phyloP scores from a whole-genome alignment of 2,113 vertebrate genomes.

The Kryptolebias marmoratus region DNA sequence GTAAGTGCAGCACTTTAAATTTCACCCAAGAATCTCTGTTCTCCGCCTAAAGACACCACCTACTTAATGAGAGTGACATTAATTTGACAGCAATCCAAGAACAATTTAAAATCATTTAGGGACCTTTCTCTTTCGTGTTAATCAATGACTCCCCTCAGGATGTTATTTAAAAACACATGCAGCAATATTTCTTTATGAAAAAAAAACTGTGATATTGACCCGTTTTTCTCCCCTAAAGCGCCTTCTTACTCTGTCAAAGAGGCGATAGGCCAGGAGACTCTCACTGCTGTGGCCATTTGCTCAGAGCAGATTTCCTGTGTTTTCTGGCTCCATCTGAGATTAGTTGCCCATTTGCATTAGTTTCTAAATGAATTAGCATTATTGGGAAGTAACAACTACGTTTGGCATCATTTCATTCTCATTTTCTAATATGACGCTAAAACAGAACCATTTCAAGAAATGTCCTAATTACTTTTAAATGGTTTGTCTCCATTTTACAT shows the following conservation, averaged over 20 bases:
- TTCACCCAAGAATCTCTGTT: conserved; percentile 10
- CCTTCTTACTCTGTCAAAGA: conserved; percentile 72
- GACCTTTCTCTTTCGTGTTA: conserved; percentile 67
- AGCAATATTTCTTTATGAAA: conserved; percentile 74
- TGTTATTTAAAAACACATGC: conserved; percentile 77
- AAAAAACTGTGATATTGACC: conserved; percentile 77
- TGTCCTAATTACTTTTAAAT: too few species aligned
- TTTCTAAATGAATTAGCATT: conserved; percentile 3
- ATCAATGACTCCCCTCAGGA: conserved; percentile 76
- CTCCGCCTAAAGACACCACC: conserved; percentile 14
- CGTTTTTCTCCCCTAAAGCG: conserved; percentile 69
- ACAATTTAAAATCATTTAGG: conserved; percentile 71
- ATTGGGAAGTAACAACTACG: background rate
- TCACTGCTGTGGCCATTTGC: conserved; percentile 58
- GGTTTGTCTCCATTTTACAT: too few species aligned
- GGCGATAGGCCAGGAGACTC: conserved; percentile 56
- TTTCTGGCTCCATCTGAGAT: conserved; percentile 35
- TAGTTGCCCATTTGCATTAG: conserved; percentile 6
- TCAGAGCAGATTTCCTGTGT: conserved; percentile 47
- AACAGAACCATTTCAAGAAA: background rate
- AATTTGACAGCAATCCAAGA: conserved; percentile 75
- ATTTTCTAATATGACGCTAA: background rate
- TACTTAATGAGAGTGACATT: conserved; percentile 62
- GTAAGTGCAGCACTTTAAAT: conserved; percentile 25
- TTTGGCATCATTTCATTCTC: background rate